Evolutionary conservation across 1,140 invertebrate species (phyloP).

Genomic region (Agrypnia vestita): DNA sequence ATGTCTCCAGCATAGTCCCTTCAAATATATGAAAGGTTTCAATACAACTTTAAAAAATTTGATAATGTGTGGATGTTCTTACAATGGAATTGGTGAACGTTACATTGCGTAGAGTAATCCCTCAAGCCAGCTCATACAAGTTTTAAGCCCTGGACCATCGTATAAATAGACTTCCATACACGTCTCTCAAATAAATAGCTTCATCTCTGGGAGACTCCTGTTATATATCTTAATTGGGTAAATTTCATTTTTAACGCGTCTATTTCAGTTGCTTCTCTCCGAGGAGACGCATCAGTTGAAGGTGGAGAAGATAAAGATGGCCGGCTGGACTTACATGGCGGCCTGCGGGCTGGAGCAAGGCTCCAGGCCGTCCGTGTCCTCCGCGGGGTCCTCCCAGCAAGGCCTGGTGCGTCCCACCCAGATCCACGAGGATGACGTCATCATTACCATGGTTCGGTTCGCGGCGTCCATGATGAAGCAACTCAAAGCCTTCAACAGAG

Average conservation of each 20-base stretch:
- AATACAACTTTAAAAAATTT: too few relatives aligned
- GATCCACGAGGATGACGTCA: constrained; percentile 65
- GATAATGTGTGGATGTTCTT: too few relatives aligned
- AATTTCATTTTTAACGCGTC: background rate
- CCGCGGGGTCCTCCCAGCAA: constrained; percentile 63
- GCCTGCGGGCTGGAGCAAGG: constrained; percentile 89
- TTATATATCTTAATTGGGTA: too few relatives aligned
- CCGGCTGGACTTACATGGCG: constrained; percentile 95
- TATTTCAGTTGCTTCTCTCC: constrained; percentile 50
- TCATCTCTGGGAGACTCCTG: too few relatives aligned
- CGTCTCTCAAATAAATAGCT: too few relatives aligned
- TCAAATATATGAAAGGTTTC: too few relatives aligned
- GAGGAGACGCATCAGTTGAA: constrained; percentile 59
- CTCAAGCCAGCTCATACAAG: too few relatives aligned
- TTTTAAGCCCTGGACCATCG: too few relatives aligned
- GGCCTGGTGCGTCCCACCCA: constrained; percentile 58
- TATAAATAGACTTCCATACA: too few relatives aligned
- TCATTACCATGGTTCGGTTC: constrained; percentile 72
- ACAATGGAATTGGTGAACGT: too few relatives aligned
- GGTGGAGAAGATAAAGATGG: constrained; percentile 94
- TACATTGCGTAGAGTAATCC: too few relatives aligned
- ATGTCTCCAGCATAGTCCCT: too few relatives aligned
- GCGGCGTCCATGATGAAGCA: constrained; percentile 73
- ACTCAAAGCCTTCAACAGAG: constrained; percentile 69
- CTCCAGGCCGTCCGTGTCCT: constrained; percentile 75